Evolutionary conservation across 2,113 vertebrate genomes (phyloP), one percentile per base, ranked within the genome.

Genomic region (Microcebus ravelobensis): DNA sequence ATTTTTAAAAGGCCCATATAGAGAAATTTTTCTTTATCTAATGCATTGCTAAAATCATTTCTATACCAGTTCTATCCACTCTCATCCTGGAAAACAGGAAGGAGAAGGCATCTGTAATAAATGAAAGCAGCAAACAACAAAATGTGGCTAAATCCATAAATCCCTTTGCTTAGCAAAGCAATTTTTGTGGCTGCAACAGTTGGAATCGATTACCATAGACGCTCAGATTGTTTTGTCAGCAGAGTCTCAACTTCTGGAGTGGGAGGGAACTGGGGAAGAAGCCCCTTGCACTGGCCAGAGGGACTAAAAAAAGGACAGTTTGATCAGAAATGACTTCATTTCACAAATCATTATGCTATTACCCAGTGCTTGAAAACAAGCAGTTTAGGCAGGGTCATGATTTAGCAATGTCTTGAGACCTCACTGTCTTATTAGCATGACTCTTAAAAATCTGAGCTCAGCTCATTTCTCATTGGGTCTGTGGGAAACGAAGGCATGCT

Each of bases 131-230:
- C 50, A 91, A 96, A 91, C 59, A 98, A 87, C 50, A 96, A 96
- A 93, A 97, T 94, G 94, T 95, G 61, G 34, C 80, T 92, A 98
- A 98, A 98, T 97, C 93, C 89, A 96, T 97, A 97, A 98, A 98
- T 97, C 93, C 42, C 12, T 96, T 94, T 93, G 84, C 93, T 96
- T 90, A 96, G 95, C 87, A 95, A 98, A 98, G 96, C 94, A 92
- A 94, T 96, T 98, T 97, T 97, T 61, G 93, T 92, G 93, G 34
- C 79, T 61, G 18, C 77, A 97, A 98, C 76, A 96, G 80, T 90
- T 97, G 88, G 67, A 98, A 97, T 98, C 93, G 96, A 95, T 97
- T 97, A 96, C 71, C 77, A 5, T 55, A 63, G 1, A n/a, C 45
- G 97, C 98, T 97, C 87, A 87, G 90, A 85, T 94, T 87, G 71